Evolutionary conservation across 2,113 vertebrate species (phyloP), one percentile per base, ranked within the genome.

Genomic region (Pseudolaguvia tuberculata): DNA sequence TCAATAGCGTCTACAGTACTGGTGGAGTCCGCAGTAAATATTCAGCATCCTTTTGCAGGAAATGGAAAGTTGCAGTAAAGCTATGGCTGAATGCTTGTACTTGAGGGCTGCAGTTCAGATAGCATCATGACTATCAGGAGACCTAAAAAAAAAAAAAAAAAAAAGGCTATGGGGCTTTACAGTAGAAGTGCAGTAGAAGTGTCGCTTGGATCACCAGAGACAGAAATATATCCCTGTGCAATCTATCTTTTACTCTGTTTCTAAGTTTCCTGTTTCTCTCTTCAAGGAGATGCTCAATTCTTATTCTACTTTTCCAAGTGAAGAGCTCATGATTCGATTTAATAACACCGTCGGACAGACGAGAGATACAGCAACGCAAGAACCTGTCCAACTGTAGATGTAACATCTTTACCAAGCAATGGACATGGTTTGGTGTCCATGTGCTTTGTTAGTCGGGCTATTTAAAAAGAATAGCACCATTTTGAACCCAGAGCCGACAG

Each of bases 301-400:
- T 62, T 62, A 70, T 72, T 70, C 70, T 42, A 48, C 53, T 47
- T 58, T 80, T 76, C 78, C 78, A 76, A 68, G 78, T 20, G 51
- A 56, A 57, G 69, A 72, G 72, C 81, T 78, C 65, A 51, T 4
- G 6, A 78, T 82, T 78, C 78, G 73, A 83, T 80, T n/a, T 75
- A 82, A 72, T 78, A 3, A 35, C 11, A 53, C 17, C 3, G 23
- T 63, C 31, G 52, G n/a, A 67, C 39, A n/a, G 65, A 52, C 35
- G 31, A 75, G 45, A 72, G 52, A 68, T 50, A 61, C 31, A n/a
- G 11, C 47, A 55, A 29, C 23, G 58, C 59, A 53, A 62, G 17
- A 62, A 69, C 67, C 35, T 67, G 61, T 62, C 72, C 72, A 6
- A 57, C 72, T 76, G 61, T 57, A 72, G 62, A 15, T 48, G 53